phyloP scores from a whole-genome alignment of 2,797 vertebrate species.

The Onychomys torridus region DNA sequence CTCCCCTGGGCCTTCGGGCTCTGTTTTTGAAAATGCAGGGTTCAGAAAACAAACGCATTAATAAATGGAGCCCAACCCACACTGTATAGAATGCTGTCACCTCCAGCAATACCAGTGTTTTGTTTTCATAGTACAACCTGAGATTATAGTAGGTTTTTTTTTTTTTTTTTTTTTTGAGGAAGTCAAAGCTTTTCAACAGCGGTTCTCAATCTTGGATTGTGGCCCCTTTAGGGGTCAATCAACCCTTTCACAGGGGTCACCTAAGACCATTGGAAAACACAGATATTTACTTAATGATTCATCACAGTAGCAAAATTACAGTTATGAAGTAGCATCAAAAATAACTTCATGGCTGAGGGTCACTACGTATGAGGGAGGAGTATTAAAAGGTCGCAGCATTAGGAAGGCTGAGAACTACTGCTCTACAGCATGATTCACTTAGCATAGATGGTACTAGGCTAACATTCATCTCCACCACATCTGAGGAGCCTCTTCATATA shows the following conservation, averaged over 20 bases:
- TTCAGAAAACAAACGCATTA: not conserved
- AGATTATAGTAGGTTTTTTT: not conserved
- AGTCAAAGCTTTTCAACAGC: not conserved
- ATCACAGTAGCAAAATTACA: not conserved
- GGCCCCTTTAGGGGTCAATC: not conserved
- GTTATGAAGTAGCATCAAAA: not conserved
- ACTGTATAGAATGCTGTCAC: not conserved
- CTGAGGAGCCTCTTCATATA: not conserved
- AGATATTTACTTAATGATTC: not conserved
- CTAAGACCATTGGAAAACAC: not conserved
- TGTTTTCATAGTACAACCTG: not conserved
- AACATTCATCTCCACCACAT: not conserved
- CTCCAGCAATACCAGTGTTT: not conserved
- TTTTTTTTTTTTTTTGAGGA: not conserved
- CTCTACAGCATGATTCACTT: not conserved
- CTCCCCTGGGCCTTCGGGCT: not conserved
- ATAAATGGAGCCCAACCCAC: not conserved
- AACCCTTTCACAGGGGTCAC: not conserved
- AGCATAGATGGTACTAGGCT: not conserved
- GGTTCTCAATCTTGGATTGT: not conserved
- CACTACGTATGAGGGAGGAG: not conserved
- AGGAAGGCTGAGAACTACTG: not conserved
- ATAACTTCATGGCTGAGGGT: not conserved
- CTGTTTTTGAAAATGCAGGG: not conserved
- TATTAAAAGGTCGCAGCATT: not conserved